These are phyloP conservation scores for Strix uralensis DNA, from an alignment of 2,113 vertebrate genomes.

Conservation along the genomic window DNA sequence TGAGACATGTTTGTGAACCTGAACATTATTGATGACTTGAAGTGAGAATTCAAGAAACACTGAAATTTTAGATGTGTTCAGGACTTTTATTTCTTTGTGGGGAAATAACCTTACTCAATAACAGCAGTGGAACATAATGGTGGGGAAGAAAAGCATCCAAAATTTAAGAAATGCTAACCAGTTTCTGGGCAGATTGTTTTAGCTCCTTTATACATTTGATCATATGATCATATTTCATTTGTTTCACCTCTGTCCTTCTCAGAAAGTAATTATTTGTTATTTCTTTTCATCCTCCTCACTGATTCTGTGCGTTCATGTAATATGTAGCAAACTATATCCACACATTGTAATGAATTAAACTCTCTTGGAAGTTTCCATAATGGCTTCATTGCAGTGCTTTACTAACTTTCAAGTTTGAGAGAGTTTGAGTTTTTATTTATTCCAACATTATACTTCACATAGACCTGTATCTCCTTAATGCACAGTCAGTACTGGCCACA, in stretches of 20 bases:
- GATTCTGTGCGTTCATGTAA: neutral
- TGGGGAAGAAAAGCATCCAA: neutral
- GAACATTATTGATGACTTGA: neutral
- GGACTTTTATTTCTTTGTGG: neutral
- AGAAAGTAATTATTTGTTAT: neutral
- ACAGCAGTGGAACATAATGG: neutral
- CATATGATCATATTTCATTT: neutral
- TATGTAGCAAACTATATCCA: neutral
- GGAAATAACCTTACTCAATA: neutral
- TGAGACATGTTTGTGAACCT: neutral
- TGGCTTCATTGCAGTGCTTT: neutral
- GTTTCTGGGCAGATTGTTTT: neutral
- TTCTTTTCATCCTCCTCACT: neutral
- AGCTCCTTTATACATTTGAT: neutral
- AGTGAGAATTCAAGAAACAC: neutral
- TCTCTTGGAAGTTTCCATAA: neutral
- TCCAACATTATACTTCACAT: neutral
- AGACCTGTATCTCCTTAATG: neutral
- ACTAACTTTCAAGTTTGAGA: neutral
- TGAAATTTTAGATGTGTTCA: neutral
- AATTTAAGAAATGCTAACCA: neutral
- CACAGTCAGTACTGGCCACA: neutral
- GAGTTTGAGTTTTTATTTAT: neutral
- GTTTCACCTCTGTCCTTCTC: neutral
- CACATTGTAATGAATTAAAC: neutral